These are phyloP conservation scores for Microvelia longipes DNA, from an alignment of 1,140 invertebrate genomes.

Conservation along the genomic window DNA sequence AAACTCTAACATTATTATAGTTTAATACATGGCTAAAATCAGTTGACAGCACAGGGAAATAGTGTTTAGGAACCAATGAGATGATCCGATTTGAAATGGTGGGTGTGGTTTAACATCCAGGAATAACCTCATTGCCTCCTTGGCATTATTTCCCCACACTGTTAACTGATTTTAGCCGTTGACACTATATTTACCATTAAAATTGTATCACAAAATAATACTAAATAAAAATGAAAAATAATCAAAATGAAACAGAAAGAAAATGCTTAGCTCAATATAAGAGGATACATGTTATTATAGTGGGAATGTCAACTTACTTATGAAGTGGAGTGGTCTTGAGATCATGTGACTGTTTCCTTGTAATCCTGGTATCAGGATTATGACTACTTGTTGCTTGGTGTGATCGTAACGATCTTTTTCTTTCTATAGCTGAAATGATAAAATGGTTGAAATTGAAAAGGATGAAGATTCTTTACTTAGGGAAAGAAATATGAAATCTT, in stretches of 20 bases:
- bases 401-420: conserved; percentile 6
- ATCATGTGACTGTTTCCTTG: not conserved
- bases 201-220: not conserved
- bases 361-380: not conserved
- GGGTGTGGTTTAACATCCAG: too few relatives aligned
- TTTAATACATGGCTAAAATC: too few relatives aligned
- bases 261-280: too few relatives aligned
- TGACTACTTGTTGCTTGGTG: not conserved
- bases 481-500: too few relatives aligned
- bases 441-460: too few relatives aligned
- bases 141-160: not conserved
- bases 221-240: too few relatives aligned
- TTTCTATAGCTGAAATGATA: conserved; percentile 7
- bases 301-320: not conserved
- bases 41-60: too few relatives aligned
- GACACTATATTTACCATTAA: not conserved
- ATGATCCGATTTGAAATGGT: too few relatives aligned
- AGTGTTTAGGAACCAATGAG: too few relatives aligned
- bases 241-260: too few relatives aligned
- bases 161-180: not conserved
- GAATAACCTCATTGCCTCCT: not conserved
- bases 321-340: not conserved
- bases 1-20: too few relatives aligned
- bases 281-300: not conserved
- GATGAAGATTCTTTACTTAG: too few relatives aligned